These are phyloP conservation scores for Boulengeromyrus knoepffleri DNA, from an alignment of 2,113 vertebrate species.

Conservation along the genomic window DNA sequence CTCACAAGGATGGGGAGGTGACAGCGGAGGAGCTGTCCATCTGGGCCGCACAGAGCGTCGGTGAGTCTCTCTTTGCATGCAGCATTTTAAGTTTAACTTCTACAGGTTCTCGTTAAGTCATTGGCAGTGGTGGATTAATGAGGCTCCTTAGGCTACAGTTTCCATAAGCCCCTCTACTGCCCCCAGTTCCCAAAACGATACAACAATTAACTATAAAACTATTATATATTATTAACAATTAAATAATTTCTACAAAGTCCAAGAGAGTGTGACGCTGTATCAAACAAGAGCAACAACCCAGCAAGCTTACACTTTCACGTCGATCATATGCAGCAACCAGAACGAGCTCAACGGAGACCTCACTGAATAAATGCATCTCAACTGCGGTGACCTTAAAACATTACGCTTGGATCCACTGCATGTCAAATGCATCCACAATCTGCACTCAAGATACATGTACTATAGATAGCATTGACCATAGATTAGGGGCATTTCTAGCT, in stretches of 20 bases:
- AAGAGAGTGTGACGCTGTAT: background rate
- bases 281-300: background rate
- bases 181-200: background rate
- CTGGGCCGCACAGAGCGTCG: slow-evolving; percentile 62
- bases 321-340: background rate
- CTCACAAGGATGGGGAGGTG: slow-evolving; percentile 47
- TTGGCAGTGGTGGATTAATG: background rate
- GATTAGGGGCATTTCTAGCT: no score
- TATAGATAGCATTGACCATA: background rate
- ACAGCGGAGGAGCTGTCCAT: slow-evolving; percentile 77
- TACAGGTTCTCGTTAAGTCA: background rate
- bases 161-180: background rate
- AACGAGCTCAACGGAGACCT: background rate
- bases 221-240: background rate
- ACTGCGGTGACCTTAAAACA: background rate
- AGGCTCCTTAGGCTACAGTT: background rate
- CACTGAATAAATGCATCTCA: background rate
- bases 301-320: background rate
- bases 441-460: background rate
- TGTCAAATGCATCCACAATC: background rate
- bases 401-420: background rate
- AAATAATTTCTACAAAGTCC: background rate
- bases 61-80: slow-evolving; percentile 42
- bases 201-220: background rate
- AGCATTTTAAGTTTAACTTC: background rate